phyloP scores from a whole-genome alignment of 2,888 invertebrate species.

The Xestia ashworthii region DNA sequence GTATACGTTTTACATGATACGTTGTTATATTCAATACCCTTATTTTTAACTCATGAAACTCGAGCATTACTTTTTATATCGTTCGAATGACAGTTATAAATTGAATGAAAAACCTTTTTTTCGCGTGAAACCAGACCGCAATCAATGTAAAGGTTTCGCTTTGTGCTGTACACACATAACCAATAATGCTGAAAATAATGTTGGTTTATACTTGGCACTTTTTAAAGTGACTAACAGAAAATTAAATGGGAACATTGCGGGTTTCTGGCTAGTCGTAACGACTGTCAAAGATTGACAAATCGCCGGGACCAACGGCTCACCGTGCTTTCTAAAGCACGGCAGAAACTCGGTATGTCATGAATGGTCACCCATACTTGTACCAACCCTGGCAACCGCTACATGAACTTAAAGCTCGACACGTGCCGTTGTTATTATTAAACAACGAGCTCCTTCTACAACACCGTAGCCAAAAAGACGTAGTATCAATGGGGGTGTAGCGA shows the following conservation, averaged over 20 bases:
- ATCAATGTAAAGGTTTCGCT: conserved; percentile 30
- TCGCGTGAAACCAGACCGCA: conserved; percentile 21
- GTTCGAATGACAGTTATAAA: conserved; percentile 38
- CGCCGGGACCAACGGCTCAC: neutral
- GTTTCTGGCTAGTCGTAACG: neutral
- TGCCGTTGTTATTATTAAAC: neutral
- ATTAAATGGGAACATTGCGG: neutral
- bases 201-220: neutral
- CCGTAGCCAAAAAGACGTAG: neutral
- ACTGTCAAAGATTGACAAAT: neutral
- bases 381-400: neutral
- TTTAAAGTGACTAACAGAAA: neutral
- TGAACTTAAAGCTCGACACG: neutral
- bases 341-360: neutral
- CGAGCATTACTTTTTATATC: conserved; percentile 28
- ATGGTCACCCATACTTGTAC: neutral
- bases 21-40: conserved; percentile 5
- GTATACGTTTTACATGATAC: neutral
- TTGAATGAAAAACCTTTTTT: conserved; percentile 41
- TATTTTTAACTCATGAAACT: conserved; percentile 29
- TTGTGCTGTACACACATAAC: conserved; percentile 17
- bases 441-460: neutral
- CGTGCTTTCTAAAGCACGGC: neutral
- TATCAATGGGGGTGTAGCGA: conserved; percentile 37
- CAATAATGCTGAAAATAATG: conserved; percentile 8